Evolutionary conservation across 1,140 invertebrate species (phyloP).

Genomic region (Cepaea nemoralis): DNA sequence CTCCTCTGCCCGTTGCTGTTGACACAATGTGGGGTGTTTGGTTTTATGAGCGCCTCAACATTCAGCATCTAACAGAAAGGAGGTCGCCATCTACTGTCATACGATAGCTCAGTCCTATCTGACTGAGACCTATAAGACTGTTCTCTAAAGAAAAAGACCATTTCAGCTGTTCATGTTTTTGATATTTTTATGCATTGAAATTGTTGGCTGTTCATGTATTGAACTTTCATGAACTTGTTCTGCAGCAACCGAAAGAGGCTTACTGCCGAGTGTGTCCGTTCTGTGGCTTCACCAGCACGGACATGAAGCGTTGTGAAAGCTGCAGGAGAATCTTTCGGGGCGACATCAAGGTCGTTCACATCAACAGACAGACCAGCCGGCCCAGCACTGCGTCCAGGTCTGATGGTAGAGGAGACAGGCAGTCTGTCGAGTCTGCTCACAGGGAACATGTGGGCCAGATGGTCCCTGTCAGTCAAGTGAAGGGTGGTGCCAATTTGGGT

Average conservation of each 20-base stretch:
- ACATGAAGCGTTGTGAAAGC: slow-evolving; percentile 50
- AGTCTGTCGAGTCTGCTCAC: background rate
- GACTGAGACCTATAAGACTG: too few relatives aligned
- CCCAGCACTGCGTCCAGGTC: too few relatives aligned
- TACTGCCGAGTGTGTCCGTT: slow-evolving; percentile 45
- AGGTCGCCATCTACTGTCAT: too few relatives aligned
- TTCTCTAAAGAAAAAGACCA: too few relatives aligned
- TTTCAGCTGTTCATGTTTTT: too few relatives aligned
- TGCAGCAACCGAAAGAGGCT: slow-evolving; percentile 44
- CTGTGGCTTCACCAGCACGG: slow-evolving; percentile 55
- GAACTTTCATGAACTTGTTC: background rate
- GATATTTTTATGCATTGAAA: too few relatives aligned
- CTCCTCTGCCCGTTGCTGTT: too few relatives aligned
- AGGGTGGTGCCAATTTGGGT: background rate
- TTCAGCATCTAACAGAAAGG: too few relatives aligned
- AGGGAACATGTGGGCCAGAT: background rate
- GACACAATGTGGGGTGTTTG: too few relatives aligned
- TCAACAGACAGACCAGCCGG: background rate
- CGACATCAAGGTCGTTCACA: slow-evolving; percentile 43
- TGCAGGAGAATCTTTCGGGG: slow-evolving; percentile 46
- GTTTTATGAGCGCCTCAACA: too few relatives aligned
- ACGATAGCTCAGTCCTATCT: too few relatives aligned
- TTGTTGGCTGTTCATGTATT: too few relatives aligned
- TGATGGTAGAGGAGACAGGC: background rate
- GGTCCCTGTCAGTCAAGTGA: background rate